A percentile compares a stretch with the other conserved stretches of the same genome.
Conservation (phyloP, 1,140 invertebrate species). For the Galleria mellonella region DNA sequence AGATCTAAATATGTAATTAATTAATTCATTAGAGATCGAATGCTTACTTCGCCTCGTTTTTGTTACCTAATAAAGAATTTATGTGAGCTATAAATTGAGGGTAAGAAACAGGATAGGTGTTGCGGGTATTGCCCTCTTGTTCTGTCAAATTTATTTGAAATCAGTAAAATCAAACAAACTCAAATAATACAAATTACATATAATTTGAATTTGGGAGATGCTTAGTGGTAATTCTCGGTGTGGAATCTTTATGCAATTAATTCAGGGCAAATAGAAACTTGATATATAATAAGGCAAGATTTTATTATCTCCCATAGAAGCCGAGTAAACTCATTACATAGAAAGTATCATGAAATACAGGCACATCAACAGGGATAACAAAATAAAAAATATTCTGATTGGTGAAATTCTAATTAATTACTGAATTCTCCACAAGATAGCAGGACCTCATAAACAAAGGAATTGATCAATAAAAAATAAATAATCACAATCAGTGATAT, state of each 20-base stretch:
- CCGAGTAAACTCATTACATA: slow-evolving; percentile 45
- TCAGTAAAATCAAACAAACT: too few relatives aligned
- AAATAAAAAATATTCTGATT: slow-evolving; percentile 71
- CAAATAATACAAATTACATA: too few relatives aligned
- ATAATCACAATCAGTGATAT: slow-evolving; percentile 44
- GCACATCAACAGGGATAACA: slow-evolving; percentile 67
- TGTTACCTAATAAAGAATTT: too few relatives aligned
- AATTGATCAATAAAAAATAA: slow-evolving; percentile 57
- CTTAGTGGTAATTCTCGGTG: not conserved
- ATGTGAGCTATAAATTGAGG: too few relatives aligned
- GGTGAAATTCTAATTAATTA: slow-evolving; percentile 71
- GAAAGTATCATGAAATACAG: slow-evolving; percentile 40
- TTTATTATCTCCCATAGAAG: slow-evolving; percentile 66
- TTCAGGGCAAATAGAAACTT: slow-evolving; percentile 50
- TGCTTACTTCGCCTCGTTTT: too few relatives aligned
- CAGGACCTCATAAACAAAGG: slow-evolving; percentile 71
- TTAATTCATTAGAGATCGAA: too few relatives aligned
- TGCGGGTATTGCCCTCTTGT: slow-evolving; percentile 33
- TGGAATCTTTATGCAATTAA: slow-evolving; percentile 8
- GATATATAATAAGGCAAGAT: slow-evolving; percentile 60
- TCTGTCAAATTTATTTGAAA: slow-evolving; percentile 15
- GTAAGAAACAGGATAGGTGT: slow-evolving; percentile 21
- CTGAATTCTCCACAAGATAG: slow-evolving; percentile 67
- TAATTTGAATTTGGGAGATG: too few relatives aligned
- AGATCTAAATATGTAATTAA: too few relatives aligned